Evolutionary conservation across 2,113 vertebrate species (phyloP), one percentile per base, ranked within the genome.

Genomic region (Acanthochromis polyacanthus): DNA sequence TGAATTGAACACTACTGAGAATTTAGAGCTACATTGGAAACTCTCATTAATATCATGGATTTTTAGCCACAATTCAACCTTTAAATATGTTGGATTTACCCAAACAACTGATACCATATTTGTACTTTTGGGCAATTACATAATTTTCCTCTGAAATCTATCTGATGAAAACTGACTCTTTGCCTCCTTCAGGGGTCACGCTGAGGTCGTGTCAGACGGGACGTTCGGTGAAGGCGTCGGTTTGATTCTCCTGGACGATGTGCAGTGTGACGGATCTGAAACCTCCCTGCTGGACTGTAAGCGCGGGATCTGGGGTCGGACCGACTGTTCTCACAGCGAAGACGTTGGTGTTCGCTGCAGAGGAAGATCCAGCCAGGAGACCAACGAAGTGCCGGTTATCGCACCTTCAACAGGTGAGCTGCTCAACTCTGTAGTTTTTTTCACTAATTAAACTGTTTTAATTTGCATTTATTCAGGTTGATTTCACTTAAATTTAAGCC

Each of bases 221-320:
- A 70, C 25, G 2, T 97, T 95, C 11, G 94, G 95, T 2, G 91
- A 95, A 71, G 96, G 96, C 17, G 83, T 88, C 32, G 96, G 96
- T 3, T 88, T 96, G 80, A 97, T 97, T 76, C 93, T 97, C 48
- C 88, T 98, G 93, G 97, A 97, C 58, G 96, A 97, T 23, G 94
- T 98, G 78, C 91, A 89, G 56, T 98, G 97, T 36, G 86, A 90
- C 4, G 97, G 97, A 16, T 89, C 89, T 0, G 97, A 98, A 85
- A 76, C 88, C 5, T 95, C 96, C n/a, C 94, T 98, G 76, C 88
- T 97, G 72, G 95, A 96, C 88, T 98, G 97, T 79, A 85, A 75
- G 4, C 97, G 95, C 40, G 95, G 95, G 60, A 95, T 91, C 81
- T 98, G 96, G 97, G 97, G 97, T 0, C 94, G 96, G 55, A 97